These are phyloP conservation scores for Erethizon dorsatum DNA, from an alignment of 2,797 vertebrate species.

Conservation along the genomic window DNA sequence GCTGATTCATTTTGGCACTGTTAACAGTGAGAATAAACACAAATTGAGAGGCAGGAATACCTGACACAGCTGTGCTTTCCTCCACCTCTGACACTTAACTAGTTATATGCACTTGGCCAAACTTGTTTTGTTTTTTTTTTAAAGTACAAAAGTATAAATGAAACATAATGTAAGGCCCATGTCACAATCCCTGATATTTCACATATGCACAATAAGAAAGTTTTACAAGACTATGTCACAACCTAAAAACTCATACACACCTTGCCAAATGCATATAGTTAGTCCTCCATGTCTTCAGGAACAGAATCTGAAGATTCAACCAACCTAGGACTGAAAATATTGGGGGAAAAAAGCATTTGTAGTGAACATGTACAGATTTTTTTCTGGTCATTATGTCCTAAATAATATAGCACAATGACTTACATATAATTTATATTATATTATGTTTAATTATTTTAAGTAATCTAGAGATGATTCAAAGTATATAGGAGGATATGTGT, in stretches of 20 bases:
- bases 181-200: not conserved
- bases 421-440: not conserved
- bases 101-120: not conserved
- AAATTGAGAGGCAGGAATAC: not conserved
- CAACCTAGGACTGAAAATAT: not conserved
- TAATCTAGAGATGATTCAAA: not conserved
- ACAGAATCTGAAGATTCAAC: not conserved
- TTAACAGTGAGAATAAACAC: not conserved
- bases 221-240: not conserved
- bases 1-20: not conserved
- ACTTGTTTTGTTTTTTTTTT: not conserved
- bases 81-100: not conserved
- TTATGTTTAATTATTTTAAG: not conserved
- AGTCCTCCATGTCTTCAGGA: not conserved
- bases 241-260: not conserved
- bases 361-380: not conserved
- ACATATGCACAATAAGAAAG: not conserved
- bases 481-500: not conserved
- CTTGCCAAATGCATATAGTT: not conserved
- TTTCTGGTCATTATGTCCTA: not conserved
- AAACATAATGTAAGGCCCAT: not conserved
- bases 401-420: not conserved
- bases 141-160: not conserved
- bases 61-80: not conserved
- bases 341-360: not conserved